phyloP scores from a whole-genome alignment of 2,888 invertebrate species.

The Amiota minor region DNA sequence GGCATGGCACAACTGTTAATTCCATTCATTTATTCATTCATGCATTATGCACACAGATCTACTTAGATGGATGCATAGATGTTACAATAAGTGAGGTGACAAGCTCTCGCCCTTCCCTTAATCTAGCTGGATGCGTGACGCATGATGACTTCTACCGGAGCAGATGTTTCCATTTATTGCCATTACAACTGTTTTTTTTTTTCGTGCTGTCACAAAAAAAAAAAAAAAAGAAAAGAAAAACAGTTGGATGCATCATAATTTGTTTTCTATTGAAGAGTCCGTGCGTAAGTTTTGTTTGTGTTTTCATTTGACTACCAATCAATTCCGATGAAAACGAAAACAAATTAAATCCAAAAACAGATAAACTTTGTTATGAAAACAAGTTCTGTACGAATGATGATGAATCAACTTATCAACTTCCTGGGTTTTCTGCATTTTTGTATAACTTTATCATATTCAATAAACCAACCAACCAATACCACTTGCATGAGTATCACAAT shows the following conservation, averaged over 20 bases:
- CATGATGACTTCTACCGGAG: no score
- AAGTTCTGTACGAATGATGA: slow-evolving; percentile 59
- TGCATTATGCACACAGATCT: no score
- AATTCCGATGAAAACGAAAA: slow-evolving; percentile 23
- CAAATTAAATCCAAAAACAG: slow-evolving; percentile 37
- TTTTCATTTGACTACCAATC: slow-evolving; percentile 29
- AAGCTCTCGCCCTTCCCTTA: no score
- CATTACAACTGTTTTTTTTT: background rate
- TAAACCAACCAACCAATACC: no score
- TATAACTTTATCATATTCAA: no score
- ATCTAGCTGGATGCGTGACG: no score
- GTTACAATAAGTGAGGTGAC: no score
- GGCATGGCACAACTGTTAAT: no score
- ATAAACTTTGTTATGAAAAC: slow-evolving; percentile 41
- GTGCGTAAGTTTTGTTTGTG: background rate
- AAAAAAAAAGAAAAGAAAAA: no score
- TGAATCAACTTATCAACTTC: slow-evolving; percentile 53
- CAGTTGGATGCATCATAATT: background rate
- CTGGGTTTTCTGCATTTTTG: slow-evolving; percentile 2
- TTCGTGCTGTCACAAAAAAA: background rate
- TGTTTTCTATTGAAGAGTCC: background rate
- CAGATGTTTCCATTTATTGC: background rate
- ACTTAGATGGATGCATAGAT: no score
- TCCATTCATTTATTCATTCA: no score
- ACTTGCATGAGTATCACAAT: no score